phyloP scores from a whole-genome alignment of 2,797 vertebrate genomes.

The Dallia pectoralis region DNA sequence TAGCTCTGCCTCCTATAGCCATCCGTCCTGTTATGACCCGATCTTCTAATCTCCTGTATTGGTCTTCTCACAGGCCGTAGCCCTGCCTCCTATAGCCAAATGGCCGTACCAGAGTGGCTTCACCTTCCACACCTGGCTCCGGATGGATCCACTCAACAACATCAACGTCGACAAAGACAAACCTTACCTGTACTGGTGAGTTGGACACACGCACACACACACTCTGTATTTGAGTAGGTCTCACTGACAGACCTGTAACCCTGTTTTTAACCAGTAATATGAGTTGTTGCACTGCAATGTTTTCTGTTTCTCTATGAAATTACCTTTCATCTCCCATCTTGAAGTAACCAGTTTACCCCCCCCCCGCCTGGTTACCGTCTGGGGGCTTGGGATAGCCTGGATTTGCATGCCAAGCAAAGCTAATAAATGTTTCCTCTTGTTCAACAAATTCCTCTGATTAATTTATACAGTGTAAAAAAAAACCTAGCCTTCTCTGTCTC shows the following conservation, averaged over 20 bases:
- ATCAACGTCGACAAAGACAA: constrained; percentile 99
- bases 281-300: background rate
- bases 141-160: constrained; percentile 98
- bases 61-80: constrained; percentile 84
- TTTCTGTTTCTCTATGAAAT: background rate
- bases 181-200: constrained; percentile 97
- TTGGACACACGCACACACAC: constrained; percentile 47
- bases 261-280: too few relatives aligned
- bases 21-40: constrained; percentile 37
- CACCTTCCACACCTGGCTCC: constrained; percentile 98
- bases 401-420: background rate
- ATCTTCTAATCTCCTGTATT: background rate
- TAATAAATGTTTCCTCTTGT: background rate
- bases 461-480: background rate
- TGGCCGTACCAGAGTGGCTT: constrained; percentile 99
- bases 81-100: constrained; percentile 95
- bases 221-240: too few relatives aligned
- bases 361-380: too few relatives aligned
- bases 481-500: background rate
- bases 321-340: background rate
- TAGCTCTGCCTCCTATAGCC: too few relatives aligned
- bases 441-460: background rate
- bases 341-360: too few relatives aligned
- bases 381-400: background rate
- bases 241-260: too few relatives aligned